Evolutionary conservation across 2,113 vertebrate genomes (phyloP).

Genomic region (Passer montanus): DNA sequence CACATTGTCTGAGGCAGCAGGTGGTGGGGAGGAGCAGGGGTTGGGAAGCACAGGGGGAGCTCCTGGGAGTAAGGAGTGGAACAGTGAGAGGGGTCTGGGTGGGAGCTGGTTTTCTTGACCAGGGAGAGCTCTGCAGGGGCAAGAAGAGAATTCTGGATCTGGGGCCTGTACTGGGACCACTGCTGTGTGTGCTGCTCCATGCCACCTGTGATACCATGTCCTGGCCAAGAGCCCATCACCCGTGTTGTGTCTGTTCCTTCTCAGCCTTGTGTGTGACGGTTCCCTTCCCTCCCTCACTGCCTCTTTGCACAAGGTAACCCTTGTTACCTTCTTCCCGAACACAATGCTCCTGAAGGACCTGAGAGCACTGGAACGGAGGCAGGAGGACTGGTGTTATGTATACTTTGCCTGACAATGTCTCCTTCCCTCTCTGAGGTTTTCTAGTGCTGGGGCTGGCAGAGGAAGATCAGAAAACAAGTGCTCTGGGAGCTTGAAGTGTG

Average conservation of each 20-base stretch:
- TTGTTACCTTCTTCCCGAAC: background rate
- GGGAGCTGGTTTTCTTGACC: accelerated
- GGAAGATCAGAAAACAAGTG: background rate
- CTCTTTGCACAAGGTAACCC: background rate
- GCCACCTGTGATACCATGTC: background rate
- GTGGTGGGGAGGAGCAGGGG: background rate
- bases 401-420: background rate
- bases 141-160: background rate
- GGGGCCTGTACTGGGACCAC: background rate
- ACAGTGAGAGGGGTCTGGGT: background rate
- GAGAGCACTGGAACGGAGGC: background rate
- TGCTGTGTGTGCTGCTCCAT: background rate
- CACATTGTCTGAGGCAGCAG: background rate
- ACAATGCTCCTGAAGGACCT: background rate
- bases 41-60: background rate
- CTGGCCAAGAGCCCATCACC: accelerated
- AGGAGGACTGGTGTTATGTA: background rate
- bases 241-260: background rate
- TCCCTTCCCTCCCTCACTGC: background rate
- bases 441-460: background rate
- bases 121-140: background rate
- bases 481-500: background rate
- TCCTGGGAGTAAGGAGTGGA: background rate
- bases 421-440: background rate
- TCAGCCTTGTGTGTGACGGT: background rate